Base-by-base conservation (phyloP, 2,888 invertebrate species). In the Temnothorax rugatulus region DNA sequence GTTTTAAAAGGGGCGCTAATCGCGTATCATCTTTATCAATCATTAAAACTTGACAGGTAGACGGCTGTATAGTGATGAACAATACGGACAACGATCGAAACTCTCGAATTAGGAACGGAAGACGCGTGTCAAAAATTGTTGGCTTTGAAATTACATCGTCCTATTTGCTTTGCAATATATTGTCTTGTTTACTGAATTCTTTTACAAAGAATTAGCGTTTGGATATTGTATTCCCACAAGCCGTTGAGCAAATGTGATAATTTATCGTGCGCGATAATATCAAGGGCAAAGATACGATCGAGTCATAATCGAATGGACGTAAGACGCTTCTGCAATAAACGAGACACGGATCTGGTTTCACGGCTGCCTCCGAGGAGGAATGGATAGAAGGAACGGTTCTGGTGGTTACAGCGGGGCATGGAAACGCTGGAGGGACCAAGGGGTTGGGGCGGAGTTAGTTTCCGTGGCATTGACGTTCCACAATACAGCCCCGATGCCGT, bases 381-480 rank as follows among this genome's bases (percentile, higher is more conserved):
- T 13, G 71, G 71, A 34, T 69, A 54, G 38, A 81, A 47, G 74
- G 79, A 57, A 71, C 25, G 52, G 47, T 73, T 50, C 57, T 47
- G 57, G 21, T 15, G 34, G 77, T 59, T 68, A 71, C 21, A 47
- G 47, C 21, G 66, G 63, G 71, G 86, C 85, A 84, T 44, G 75
- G 83, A 76, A 73, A 77, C 68, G 84, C 47, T 34, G 34, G 84
- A 83, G 86, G 82, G 75, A 79, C 68, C 82, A 69, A 71, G 87
- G 89, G 86, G 90, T 88, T 92, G 90, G 89, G 88, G 85, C 88
- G 93, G 91, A 92, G 93, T 94, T 93, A 94, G 94, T 94, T 94
- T 94, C 94, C 94, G 94, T 91, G 90, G 93, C 93, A 94, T 94
- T 94, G 94, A 94, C 92, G 93, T 91, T 87, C 89, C 91, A 94